Conservation (phyloP, 2,797 vertebrate species). For the Cryptoprocta ferox region DNA sequence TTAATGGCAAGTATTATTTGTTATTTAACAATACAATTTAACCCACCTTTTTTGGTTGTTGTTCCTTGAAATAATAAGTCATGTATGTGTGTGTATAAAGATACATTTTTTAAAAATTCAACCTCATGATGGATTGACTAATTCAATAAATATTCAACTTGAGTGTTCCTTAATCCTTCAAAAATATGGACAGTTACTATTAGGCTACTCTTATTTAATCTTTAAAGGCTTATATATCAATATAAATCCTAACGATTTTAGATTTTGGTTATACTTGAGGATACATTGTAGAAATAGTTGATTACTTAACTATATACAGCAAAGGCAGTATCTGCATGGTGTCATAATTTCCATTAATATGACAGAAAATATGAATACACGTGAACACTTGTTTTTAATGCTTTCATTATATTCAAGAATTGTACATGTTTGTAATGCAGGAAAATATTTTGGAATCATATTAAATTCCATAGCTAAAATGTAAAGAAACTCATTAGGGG, state of each 20-base stretch:
- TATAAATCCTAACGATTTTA: neutral
- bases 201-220: neutral
- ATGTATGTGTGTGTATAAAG: fast-evolving
- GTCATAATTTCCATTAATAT: neutral
- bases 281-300: neutral
- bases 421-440: neutral
- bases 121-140: neutral
- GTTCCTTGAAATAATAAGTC: neutral
- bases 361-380: neutral
- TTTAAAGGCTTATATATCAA: neutral
- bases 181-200: neutral
- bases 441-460: neutral
- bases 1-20: neutral
- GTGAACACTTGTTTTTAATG: neutral
- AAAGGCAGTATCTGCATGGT: neutral
- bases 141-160: neutral
- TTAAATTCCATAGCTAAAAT: neutral
- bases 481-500: neutral
- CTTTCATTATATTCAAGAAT: neutral
- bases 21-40: neutral
- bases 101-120: neutral
- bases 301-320: neutral
- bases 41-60: neutral
- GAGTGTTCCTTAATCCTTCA: neutral
- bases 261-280: neutral